Base-by-base conservation (phyloP, 1,140 invertebrate genomes). In the Drosophila parvula region DNA sequence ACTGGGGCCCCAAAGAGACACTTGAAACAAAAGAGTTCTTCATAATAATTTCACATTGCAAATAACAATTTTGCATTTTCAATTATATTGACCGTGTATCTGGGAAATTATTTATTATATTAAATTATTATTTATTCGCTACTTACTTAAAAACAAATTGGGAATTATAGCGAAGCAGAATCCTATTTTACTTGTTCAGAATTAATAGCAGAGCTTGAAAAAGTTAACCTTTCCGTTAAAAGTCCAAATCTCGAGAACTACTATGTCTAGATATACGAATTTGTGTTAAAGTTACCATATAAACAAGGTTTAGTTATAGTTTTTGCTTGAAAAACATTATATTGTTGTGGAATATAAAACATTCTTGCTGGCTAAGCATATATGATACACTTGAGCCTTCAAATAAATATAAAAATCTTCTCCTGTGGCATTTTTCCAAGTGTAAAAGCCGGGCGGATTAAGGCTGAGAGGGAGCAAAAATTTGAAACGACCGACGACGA, bases 401-500 rank as follows among this genome's bases (percentile, higher is more conserved):
- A 22, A 22, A 22, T 22, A 30, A 30, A 8, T 30, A 30, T 8
- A 30, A 30, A 30, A 30, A 7, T 7, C 30, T 4, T 30, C 30
- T 5, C 5, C 7, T 16, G 4, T 6, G 0, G 5, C 6, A 30
- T 56, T 44, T 32, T 36, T 18, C 9, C 1, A 0, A 61, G 62
- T 69, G 65, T n/a, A 53, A 3, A 0, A 18, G 9, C 59, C 1
- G 34, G 40, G 47, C 4, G 41, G n/a, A 38, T 55, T 53, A 62
- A 53, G 22, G 6, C n/a, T 18, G 28, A 6, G 5, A 7, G 18
- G 11, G 38, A 16, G 18, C 38, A 22, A 40, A 55, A 55, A 38
- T 50, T 41, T 53, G 50, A 32, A 45, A 36, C 47, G 51, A 55
- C 12, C 36, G 55, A 55, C 18, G 41, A 48, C 41, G 34, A 43